Evolutionary conservation across 1,140 invertebrate genomes (phyloP).

Genomic region (Triops longicaudatus): DNA sequence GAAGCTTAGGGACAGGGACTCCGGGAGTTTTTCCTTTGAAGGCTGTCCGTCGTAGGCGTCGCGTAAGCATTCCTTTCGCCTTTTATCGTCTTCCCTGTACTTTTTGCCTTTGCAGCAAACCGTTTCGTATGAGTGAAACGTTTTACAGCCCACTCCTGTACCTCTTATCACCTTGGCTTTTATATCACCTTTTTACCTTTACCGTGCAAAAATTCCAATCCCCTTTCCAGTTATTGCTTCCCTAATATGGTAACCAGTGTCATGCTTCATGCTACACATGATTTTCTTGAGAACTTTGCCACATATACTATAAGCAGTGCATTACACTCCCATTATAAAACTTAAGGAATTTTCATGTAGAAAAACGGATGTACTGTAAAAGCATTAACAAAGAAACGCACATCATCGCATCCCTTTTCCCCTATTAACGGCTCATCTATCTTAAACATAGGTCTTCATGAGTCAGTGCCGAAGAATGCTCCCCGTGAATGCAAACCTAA

Average conservation of each 20-base stretch:
- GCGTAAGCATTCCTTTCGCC: conserved; percentile 11
- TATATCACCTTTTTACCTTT: conserved; percentile 8
- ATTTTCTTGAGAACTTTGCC: not conserved
- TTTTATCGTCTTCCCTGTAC: not conserved
- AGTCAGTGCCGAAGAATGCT: not conserved
- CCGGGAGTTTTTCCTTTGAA: conserved; percentile 12
- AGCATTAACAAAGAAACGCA: too few relatives aligned
- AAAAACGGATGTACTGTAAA: too few relatives aligned
- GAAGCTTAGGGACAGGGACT: conserved; percentile 5
- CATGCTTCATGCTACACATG: conserved; percentile 7
- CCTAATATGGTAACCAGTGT: conserved; percentile 2
- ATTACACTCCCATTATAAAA: not conserved
- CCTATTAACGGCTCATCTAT: too few relatives aligned
- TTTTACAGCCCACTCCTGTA: conserved; percentile 11
- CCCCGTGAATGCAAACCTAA: not conserved
- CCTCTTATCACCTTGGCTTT: conserved; percentile 10
- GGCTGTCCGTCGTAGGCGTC: conserved; percentile 4
- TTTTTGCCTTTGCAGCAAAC: not conserved
- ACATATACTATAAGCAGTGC: not conserved
- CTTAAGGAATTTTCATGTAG: too few relatives aligned
- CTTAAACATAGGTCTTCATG: not conserved
- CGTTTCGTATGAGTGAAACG: not conserved
- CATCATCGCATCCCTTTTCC: too few relatives aligned
- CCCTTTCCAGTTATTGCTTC: conserved; percentile 9
- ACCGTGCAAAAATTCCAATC: not conserved